A percentile compares a stretch with the other conserved stretches of the same genome.
phyloP scores from a whole-genome alignment of 1,140 invertebrate species.

The Chionoecetes opilio region DNA sequence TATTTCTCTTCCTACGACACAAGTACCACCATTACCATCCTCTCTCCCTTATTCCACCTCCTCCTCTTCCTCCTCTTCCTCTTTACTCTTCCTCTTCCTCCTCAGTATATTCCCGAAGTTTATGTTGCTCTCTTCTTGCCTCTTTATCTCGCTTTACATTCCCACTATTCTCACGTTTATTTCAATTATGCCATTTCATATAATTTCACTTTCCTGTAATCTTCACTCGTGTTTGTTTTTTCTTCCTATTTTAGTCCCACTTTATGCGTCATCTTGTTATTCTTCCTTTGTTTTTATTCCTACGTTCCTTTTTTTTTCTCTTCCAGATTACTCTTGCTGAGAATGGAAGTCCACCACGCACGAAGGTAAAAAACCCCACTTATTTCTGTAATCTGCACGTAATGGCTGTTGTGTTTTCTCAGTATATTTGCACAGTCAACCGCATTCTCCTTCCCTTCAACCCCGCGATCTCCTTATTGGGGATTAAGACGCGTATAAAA shows the following conservation, averaged over 20 bases:
- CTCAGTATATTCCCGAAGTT: neutral
- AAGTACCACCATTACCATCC: no score
- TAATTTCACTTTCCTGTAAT: neutral
- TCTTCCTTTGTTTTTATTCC: neutral
- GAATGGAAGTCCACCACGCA: neutral
- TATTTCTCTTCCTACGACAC: no score
- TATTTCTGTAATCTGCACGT: neutral
- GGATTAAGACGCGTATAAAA: conserved; percentile 20
- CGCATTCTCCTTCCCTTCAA: neutral
- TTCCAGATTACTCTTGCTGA: no score
- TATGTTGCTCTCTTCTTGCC: neutral
- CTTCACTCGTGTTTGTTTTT: neutral
- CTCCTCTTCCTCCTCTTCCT: neutral
- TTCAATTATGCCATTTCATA: neutral
- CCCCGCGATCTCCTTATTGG: neutral
- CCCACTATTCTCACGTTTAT: neutral
- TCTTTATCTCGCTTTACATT: conserved; percentile 8
- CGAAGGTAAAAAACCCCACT: neutral
- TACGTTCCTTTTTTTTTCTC: neutral
- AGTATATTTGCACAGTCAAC: conserved; percentile 20
- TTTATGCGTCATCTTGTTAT: no score
- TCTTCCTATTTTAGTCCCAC: neutral
- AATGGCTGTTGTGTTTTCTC: neutral
- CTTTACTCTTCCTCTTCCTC: neutral
- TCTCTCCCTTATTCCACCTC: neutral